Evolutionary conservation across 1,140 invertebrate species (phyloP).

Genomic region (Caenorhabditis tropicalis): DNA sequence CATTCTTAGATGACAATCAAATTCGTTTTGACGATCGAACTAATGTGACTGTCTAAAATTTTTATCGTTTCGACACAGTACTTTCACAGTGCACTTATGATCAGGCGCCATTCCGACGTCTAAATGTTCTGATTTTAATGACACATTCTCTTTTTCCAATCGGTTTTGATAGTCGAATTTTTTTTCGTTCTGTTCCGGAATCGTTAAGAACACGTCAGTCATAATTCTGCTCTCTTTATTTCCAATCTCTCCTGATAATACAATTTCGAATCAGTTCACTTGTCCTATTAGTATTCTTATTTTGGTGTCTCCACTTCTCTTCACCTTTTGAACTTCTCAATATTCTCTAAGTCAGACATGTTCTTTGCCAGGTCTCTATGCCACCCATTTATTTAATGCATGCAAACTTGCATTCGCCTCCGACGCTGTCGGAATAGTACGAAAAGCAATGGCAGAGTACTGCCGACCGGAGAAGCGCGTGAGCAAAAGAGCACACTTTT

Average conservation of each 20-base stretch:
- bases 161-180: not conserved
- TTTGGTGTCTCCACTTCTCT: not conserved
- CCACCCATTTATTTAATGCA: conserved; percentile 43
- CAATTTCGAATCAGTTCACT: not conserved
- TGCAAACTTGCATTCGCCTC: conserved; percentile 39
- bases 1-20: not conserved
- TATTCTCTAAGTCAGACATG: not conserved
- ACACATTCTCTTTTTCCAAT: not conserved
- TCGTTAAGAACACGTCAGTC: not conserved
- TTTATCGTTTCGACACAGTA: conserved; percentile 34
- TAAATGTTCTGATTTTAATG: conserved; percentile 9
- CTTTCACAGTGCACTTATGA: conserved; percentile 21
- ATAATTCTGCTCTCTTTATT: not conserved
- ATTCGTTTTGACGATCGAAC: not conserved
- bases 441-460: conserved; percentile 37
- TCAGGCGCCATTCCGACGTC: not conserved
- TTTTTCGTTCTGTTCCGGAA: not conserved
- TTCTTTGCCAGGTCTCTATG: conserved; percentile 12
- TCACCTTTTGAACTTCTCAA: not conserved
- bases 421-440: conserved; percentile 37
- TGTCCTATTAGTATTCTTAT: not conserved
- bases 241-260: not conserved
- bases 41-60: not conserved
- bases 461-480: conserved; percentile 22
- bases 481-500: conserved; percentile 36